phyloP scores from a whole-genome alignment of 2,797 vertebrate species.

The Oophaga sylvatica region DNA sequence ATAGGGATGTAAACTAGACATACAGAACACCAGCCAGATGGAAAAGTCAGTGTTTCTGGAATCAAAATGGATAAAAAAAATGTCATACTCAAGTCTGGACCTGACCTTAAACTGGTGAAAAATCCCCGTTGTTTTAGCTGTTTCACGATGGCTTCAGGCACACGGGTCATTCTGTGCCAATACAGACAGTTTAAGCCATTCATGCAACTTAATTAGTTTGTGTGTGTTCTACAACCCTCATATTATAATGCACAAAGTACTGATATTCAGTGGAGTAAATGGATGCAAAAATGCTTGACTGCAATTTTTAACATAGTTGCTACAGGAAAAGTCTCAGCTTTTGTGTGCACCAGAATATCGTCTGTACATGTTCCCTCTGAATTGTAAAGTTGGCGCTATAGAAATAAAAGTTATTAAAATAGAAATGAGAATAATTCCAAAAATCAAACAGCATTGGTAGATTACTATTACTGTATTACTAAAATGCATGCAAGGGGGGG shows the following conservation, averaged over 20 bases:
- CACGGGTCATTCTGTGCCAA: conserved; percentile 33
- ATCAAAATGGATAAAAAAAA: no score
- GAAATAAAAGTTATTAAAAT: not conserved
- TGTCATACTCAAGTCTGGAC: no score
- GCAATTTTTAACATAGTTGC: not conserved
- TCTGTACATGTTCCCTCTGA: no score
- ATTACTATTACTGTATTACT: not conserved
- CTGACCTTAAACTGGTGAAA: not conserved
- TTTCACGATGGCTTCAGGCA: conserved; percentile 22
- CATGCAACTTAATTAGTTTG: conserved; percentile 53
- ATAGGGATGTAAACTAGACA: no score
- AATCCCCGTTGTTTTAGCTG: conserved; percentile 20
- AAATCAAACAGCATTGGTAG: no score
- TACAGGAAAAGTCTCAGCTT: not conserved
- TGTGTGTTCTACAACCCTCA: conserved; percentile 31
- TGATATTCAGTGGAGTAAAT: not conserved
- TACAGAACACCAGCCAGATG: no score
- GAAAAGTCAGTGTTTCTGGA: no score
- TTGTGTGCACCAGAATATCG: no score
- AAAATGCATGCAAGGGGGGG: not conserved
- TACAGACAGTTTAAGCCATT: conserved; percentile 28
- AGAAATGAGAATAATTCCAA: no score
- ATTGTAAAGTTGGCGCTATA: not conserved
- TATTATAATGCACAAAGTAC: not conserved
- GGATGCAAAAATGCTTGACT: conserved; percentile 4